Evolutionary conservation across 2,797 vertebrate genomes (phyloP).

Genomic region (Pempheris klunzingeri): DNA sequence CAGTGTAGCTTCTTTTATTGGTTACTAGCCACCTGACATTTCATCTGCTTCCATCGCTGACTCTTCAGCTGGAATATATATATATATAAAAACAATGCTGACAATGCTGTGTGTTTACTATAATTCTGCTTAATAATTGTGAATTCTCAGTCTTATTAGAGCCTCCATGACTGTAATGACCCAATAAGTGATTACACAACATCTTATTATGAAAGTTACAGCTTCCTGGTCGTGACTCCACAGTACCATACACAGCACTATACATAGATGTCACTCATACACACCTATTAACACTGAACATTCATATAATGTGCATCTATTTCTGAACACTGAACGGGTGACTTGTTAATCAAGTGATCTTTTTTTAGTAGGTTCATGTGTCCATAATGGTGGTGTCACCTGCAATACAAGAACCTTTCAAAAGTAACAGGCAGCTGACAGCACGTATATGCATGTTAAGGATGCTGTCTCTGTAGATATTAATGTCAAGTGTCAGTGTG

Average conservation of each 20-base stretch:
- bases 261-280: slow-evolving; percentile 5
- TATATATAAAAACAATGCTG: background rate
- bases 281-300: slow-evolving; percentile 13
- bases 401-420: slow-evolving; percentile 24
- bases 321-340: slow-evolving; percentile 12
- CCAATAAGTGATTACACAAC: background rate
- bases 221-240: background rate
- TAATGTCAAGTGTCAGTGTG: background rate
- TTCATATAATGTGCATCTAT: slow-evolving; percentile 11
- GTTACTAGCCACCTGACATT: no score
- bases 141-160: background rate
- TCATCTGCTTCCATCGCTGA: background rate
- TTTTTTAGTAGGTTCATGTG: slow-evolving; percentile 17
- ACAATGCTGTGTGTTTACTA: background rate
- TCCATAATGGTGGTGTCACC: background rate
- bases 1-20: background rate
- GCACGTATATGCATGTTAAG: background rate
- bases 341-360: slow-evolving; percentile 15
- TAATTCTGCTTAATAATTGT: background rate
- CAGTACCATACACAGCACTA: background rate
- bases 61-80: background rate
- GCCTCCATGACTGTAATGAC: slow-evolving; percentile 7
- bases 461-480: background rate
- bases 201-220: background rate
- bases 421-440: slow-evolving; percentile 5